Evolutionary conservation across 2,888 invertebrate species (phyloP).

Genomic region (Bellardia bayeri): DNA sequence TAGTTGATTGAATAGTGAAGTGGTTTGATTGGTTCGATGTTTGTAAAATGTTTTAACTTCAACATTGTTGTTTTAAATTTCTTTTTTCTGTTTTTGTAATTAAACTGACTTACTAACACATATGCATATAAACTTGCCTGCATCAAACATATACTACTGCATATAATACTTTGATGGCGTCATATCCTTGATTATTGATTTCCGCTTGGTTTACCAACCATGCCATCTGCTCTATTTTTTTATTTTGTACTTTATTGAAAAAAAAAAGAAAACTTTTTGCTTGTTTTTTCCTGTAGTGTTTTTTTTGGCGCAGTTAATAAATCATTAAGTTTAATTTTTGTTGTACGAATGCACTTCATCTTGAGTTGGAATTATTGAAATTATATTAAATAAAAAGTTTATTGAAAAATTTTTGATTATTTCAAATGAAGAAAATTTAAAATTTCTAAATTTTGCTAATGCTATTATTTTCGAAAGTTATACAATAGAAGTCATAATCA

Average conservation of each 20-base stretch:
- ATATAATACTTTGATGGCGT: slow-evolving; percentile 43
- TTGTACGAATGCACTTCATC: not conserved
- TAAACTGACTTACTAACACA: not conserved
- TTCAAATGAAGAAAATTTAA: too few species aligned
- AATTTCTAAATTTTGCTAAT: too few species aligned
- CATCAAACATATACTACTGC: not conserved
- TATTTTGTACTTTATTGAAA: not conserved
- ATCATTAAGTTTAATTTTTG: slow-evolving; percentile 1
- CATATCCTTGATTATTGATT: slow-evolving; percentile 68
- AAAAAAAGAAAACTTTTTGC: not conserved
- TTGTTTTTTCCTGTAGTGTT: not conserved
- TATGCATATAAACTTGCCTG: too few species aligned
- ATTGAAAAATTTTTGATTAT: too few species aligned
- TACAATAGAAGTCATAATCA: too few species aligned
- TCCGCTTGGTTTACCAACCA: slow-evolving; percentile 60
- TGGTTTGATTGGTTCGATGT: slow-evolving; percentile 29
- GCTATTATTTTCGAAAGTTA: too few species aligned
- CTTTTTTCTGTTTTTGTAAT: not conserved
- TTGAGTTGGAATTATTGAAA: not conserved
- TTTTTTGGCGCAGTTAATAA: slow-evolving; percentile 9
- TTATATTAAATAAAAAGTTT: too few species aligned
- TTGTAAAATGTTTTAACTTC: not conserved
- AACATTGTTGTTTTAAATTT: not conserved
- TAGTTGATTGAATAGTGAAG: slow-evolving; percentile 55
- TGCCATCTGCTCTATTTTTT: slow-evolving; percentile 53